Percentiles rank a stretch among this genome's conserved stretches.
These are phyloP conservation scores for Rapana venosa DNA, from an alignment of 2,888 invertebrate genomes.

Conservation along the genomic window DNA sequence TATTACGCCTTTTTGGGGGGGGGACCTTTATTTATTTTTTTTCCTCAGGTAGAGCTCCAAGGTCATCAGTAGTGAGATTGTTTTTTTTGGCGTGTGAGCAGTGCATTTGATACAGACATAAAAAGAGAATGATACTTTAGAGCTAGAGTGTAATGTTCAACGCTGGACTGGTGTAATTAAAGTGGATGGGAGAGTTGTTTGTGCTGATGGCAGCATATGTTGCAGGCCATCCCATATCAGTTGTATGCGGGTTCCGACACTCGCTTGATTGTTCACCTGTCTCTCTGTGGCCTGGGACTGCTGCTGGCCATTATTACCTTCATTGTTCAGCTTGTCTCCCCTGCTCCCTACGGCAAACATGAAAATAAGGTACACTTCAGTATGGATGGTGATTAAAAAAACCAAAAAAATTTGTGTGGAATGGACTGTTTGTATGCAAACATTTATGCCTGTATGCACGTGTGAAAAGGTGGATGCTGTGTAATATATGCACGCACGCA, in stretches of 20 bases:
- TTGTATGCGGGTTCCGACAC: slow-evolving; percentile 55
- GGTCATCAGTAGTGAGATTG: too few relatives aligned
- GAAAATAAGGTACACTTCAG: slow-evolving; percentile 46
- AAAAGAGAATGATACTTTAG: too few relatives aligned
- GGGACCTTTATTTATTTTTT: too few relatives aligned
- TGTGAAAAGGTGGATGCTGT: background rate
- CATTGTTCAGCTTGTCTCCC: slow-evolving; percentile 60
- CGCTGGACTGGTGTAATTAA: too few relatives aligned
- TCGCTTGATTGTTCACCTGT: slow-evolving; percentile 66
- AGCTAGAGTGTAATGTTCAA: too few relatives aligned
- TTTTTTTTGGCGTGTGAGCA: too few relatives aligned
- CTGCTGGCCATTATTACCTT: slow-evolving; percentile 62
- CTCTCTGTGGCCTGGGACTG: slow-evolving; percentile 64
- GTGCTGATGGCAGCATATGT: background rate
- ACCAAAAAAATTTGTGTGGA: background rate
- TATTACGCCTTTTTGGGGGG: too few relatives aligned
- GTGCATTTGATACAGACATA: too few relatives aligned
- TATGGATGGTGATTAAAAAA: background rate
- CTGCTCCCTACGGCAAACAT: slow-evolving; percentile 71
- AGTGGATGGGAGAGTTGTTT: too few relatives aligned
- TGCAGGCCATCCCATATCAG: slow-evolving; percentile 59
- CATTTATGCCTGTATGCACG: background rate
- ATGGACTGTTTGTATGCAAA: background rate
- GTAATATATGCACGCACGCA: background rate
- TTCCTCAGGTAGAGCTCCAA: too few relatives aligned